Percentiles rank a stretch among this genome's conserved stretches.
These are phyloP conservation scores for Phylloscopus whistleri DNA, from an alignment of 2,113 vertebrate genomes.

Conservation along the genomic window DNA sequence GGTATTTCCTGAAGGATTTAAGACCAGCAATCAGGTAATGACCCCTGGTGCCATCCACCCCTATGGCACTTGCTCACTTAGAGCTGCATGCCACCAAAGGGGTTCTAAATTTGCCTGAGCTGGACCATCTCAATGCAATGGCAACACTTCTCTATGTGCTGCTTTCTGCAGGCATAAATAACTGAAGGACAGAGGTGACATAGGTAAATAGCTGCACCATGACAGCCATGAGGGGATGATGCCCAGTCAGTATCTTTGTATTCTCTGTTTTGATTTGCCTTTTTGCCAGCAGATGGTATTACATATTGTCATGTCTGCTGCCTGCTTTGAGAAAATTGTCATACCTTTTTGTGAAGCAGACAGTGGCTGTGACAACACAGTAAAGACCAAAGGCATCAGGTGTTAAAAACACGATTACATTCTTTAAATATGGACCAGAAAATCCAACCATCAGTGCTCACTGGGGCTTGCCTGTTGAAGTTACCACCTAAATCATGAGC, in stretches of 20 bases:
- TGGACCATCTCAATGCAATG: background rate
- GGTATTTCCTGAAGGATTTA: background rate
- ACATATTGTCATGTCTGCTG: background rate
- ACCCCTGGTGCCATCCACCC: background rate
- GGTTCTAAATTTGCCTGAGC: background rate
- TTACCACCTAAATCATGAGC: background rate
- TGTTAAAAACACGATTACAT: background rate
- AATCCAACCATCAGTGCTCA: background rate
- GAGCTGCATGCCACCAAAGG: background rate
- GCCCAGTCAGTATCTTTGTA: background rate
- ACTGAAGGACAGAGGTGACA: background rate
- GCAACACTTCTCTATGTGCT: background rate
- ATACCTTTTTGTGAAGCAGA: background rate
- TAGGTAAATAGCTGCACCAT: background rate
- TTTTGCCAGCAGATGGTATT: background rate
- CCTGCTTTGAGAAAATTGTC: background rate
- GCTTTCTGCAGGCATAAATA: background rate
- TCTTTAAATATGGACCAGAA: background rate
- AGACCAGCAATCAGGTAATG: background rate
- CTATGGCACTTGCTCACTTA: fast-evolving
- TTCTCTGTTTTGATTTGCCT: background rate
- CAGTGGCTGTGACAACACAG: background rate
- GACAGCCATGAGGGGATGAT: background rate
- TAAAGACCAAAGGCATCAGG: background rate
- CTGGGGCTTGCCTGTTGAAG: background rate